A percentile compares a stretch with the other conserved stretches of the same genome.
Evolutionary conservation across 2,888 invertebrate species (phyloP).

Genomic region (Lasioglossum malachurum): DNA sequence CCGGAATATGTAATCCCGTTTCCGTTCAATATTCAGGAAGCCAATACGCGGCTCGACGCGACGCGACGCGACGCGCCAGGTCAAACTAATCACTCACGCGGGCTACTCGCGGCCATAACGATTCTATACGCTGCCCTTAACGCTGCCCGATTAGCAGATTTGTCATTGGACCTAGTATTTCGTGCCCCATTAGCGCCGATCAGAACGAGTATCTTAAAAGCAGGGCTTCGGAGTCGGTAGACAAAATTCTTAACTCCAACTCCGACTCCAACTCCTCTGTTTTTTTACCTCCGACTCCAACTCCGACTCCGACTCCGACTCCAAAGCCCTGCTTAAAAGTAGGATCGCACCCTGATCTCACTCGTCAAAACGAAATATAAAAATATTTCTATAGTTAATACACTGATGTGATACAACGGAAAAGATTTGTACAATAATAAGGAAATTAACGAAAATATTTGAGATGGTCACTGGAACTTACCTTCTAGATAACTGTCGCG

Average conservation of each 20-base stretch:
- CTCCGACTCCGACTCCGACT: too few relatives aligned
- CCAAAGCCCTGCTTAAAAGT: not conserved
- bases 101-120: conserved; percentile 58
- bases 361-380: too few relatives aligned
- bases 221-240: too few relatives aligned
- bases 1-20: conserved; percentile 67
- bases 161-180: conserved; percentile 76
- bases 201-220: not conserved
- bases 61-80: conserved; percentile 21
- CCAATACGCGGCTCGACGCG: conserved; percentile 28
- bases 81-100: conserved; percentile 71
- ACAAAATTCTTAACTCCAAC: too few relatives aligned
- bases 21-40: conserved; percentile 70
- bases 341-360: too few relatives aligned
- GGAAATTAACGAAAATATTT: too few relatives aligned
- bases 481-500: not conserved
- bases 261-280: too few relatives aligned
- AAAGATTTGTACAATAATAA: too few relatives aligned
- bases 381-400: too few relatives aligned
- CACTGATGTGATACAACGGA: too few relatives aligned
- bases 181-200: conserved; percentile 35
- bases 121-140: conserved; percentile 63
- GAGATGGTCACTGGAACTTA: not conserved
- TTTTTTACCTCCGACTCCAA: too few relatives aligned
- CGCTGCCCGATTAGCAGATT: conserved; percentile 78